Evolutionary conservation across 1,140 invertebrate species (phyloP).

Genomic region (Drosophila bocki): DNA sequence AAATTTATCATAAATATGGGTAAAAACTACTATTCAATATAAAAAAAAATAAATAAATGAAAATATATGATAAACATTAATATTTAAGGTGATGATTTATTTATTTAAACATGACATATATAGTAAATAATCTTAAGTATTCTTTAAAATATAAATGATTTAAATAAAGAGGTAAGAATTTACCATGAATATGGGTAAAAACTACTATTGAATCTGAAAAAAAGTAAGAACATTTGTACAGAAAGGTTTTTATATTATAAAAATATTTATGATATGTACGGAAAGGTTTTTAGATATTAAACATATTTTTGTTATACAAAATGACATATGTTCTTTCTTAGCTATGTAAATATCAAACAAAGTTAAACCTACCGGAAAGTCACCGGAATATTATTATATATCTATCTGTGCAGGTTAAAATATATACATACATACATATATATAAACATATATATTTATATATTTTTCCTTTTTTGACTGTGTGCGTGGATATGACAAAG

Average conservation of each 20-base stretch:
- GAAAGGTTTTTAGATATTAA: too few relatives aligned
- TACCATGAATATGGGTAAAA: background rate
- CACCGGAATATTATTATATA: conserved; percentile 25
- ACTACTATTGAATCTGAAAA: background rate
- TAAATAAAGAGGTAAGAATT: background rate
- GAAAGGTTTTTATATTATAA: background rate
- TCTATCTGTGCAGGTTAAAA: background rate
- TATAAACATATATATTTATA: background rate
- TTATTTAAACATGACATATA: too few relatives aligned
- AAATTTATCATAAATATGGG: background rate
- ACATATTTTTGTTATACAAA: too few relatives aligned
- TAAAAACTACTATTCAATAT: background rate
- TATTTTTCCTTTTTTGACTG: background rate
- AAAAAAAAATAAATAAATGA: too few relatives aligned
- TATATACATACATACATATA: conserved; percentile 1
- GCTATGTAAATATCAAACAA: conserved; percentile 24
- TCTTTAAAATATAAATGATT: background rate
- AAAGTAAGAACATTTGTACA: background rate
- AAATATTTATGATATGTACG: background rate
- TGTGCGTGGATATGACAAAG: conserved; percentile 30
- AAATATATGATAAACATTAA: too few relatives aligned
- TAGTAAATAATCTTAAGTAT: too few relatives aligned
- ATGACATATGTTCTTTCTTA: too few relatives aligned
- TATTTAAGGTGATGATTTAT: too few relatives aligned
- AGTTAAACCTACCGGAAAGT: conserved; percentile 35